A percentile compares a stretch with the other conserved stretches of the same genome.
Evolutionary conservation across 2,113 vertebrate species (phyloP).

Genomic region (Emydocephalus ijimae): DNA sequence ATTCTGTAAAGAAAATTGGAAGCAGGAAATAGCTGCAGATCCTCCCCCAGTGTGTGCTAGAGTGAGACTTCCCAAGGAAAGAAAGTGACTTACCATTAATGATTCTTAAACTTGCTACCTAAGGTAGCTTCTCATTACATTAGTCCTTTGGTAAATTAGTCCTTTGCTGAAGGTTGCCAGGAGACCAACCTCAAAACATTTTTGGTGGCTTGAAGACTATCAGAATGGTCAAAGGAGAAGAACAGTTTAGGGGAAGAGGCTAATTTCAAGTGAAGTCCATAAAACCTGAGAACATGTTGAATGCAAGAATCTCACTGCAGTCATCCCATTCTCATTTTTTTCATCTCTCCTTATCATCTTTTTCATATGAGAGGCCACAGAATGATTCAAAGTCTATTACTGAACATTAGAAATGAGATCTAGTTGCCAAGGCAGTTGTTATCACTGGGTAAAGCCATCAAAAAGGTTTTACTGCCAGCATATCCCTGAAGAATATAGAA

Average conservation of each 20-base stretch:
- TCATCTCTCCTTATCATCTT: background rate
- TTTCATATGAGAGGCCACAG: background rate
- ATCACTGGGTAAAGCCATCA: background rate
- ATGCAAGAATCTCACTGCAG: background rate
- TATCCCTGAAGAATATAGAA: background rate
- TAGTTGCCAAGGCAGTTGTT: background rate
- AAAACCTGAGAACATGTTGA: background rate
- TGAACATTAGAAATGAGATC: background rate
- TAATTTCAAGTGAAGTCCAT: background rate
- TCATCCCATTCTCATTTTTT: background rate
- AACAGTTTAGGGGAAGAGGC: background rate
- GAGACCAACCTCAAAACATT: background rate
- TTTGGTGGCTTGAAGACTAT: background rate
- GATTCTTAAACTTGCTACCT: background rate
- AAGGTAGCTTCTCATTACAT: background rate
- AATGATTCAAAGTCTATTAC: background rate
- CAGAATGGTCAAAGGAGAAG: background rate
- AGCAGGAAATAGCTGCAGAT: background rate
- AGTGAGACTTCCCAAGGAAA: background rate
- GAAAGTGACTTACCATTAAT: background rate
- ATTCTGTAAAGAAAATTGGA: background rate
- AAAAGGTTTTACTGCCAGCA: background rate
- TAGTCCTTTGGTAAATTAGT: background rate
- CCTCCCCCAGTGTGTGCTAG: background rate
- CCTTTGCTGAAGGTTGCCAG: background rate